These are phyloP conservation scores for Leptopterna dolabrata DNA, from an alignment of 2,888 invertebrate genomes.

Conservation along the genomic window DNA sequence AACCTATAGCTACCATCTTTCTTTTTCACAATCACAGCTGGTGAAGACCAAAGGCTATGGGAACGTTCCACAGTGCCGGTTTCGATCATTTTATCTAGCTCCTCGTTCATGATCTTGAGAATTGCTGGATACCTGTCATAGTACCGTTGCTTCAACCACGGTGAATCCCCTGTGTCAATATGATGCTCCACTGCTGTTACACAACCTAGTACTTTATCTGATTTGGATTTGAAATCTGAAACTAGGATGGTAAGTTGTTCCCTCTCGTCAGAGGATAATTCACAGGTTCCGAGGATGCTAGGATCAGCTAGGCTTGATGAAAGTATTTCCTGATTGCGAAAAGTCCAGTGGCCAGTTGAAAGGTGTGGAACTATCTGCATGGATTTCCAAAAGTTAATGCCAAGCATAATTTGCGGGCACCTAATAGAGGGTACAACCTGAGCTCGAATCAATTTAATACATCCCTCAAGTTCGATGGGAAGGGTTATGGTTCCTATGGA, in stretches of 20 bases:
- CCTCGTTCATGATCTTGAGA: slow-evolving; percentile 56
- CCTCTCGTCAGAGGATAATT: neutral
- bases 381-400: too few species aligned
- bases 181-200: neutral
- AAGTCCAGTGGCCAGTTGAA: neutral
- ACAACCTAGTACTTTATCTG: neutral
- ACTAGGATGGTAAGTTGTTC: neutral
- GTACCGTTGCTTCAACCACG: slow-evolving; percentile 27
- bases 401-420: too few species aligned
- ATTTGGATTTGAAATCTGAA: neutral
- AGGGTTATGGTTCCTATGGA: neutral
- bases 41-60: slow-evolving; percentile 62
- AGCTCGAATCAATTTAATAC: neutral
- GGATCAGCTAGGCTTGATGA: neutral
- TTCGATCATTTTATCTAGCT: too few species aligned
- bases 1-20: slow-evolving; percentile 59
- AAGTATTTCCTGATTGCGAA: neutral
- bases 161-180: neutral
- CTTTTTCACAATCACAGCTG: slow-evolving; percentile 62
- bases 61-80: slow-evolving; percentile 62
- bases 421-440: too few species aligned
- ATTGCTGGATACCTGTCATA: slow-evolving; percentile 26
- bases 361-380: neutral
- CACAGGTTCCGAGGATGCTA: neutral
- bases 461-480: neutral